Conservation (phyloP, 2,113 vertebrate species). For the Siphamia tubifer region DNA sequence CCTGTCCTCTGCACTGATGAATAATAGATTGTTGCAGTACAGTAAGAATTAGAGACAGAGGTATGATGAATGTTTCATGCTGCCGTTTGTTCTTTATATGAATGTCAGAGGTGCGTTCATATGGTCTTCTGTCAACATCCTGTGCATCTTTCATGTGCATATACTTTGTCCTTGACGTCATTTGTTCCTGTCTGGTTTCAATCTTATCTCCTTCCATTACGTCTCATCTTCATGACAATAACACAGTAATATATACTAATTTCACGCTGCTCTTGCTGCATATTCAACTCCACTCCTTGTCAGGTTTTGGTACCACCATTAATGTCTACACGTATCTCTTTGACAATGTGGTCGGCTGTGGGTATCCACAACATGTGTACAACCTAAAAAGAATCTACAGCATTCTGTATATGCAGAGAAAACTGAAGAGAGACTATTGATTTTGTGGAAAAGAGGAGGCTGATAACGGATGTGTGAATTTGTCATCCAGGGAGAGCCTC, state of each 20-base stretch:
- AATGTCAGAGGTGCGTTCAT: slow-evolving; percentile 14
- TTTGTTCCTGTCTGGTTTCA: not conserved
- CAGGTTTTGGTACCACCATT: not conserved
- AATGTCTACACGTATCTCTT: not conserved
- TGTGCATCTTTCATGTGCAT: slow-evolving; percentile 31
- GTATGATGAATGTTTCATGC: slow-evolving; percentile 56
- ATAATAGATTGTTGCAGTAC: slow-evolving; percentile 55
- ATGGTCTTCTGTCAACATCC: slow-evolving; percentile 2
- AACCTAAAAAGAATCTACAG: slow-evolving; percentile 16
- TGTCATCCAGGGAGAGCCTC: slow-evolving; percentile 61
- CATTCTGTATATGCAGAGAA: slow-evolving; percentile 36
- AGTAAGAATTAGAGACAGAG: slow-evolving; percentile 42
- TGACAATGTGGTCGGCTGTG: not conserved
- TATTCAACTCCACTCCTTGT: not conserved
- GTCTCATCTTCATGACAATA: not conserved
- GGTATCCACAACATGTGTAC: not conserved
- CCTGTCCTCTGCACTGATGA: slow-evolving; percentile 25
- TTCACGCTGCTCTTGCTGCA: not conserved
- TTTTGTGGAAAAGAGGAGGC: slow-evolving; percentile 62
- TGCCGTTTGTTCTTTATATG: slow-evolving; percentile 38
- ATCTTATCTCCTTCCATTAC: not conserved
- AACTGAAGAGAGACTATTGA: slow-evolving; percentile 62
- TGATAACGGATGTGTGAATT: slow-evolving; percentile 66
- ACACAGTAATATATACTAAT: not conserved
- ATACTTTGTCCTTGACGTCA: not conserved